Evolutionary conservation across 2,888 invertebrate species (phyloP).

Genomic region (Anoplius nigerrimus): DNA sequence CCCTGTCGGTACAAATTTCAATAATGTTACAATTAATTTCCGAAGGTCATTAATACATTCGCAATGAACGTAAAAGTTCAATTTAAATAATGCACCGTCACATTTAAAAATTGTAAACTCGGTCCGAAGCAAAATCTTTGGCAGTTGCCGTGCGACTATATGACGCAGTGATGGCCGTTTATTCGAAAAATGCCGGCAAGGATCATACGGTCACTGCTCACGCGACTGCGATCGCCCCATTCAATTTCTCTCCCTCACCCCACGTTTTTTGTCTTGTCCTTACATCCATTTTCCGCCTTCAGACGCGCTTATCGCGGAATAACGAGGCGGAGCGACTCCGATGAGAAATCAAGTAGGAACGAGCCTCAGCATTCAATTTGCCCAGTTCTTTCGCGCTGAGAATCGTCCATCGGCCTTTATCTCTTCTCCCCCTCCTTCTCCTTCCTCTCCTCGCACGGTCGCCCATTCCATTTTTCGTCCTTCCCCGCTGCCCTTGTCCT

Average conservation of each 20-base stretch:
- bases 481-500: too few species aligned
- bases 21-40: too few species aligned
- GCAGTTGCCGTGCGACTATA: too few species aligned
- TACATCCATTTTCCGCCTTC: slow-evolving; percentile 16
- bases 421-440: background rate
- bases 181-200: slow-evolving; percentile 26
- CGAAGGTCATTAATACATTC: too few species aligned
- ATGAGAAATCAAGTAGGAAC: slow-evolving; percentile 43
- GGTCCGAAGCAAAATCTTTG: too few species aligned
- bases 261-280: slow-evolving; percentile 33
- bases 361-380: slow-evolving; percentile 35
- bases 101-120: too few species aligned
- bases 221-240: slow-evolving; percentile 14
- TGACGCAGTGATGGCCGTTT: too few species aligned
- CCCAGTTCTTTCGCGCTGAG: slow-evolving; percentile 25
- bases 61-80: too few species aligned
- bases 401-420: slow-evolving; percentile 16
- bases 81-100: too few species aligned
- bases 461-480: background rate
- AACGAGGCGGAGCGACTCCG: slow-evolving; percentile 45
- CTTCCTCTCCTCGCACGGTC: slow-evolving; percentile 1
- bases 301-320: slow-evolving; percentile 39
- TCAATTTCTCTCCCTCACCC: slow-evolving; percentile 25
- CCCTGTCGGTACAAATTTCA: too few species aligned
- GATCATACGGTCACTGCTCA: slow-evolving; percentile 34